Base-by-base conservation (phyloP, 2,797 vertebrate species). In the Gallinago nigripennis region DNA sequence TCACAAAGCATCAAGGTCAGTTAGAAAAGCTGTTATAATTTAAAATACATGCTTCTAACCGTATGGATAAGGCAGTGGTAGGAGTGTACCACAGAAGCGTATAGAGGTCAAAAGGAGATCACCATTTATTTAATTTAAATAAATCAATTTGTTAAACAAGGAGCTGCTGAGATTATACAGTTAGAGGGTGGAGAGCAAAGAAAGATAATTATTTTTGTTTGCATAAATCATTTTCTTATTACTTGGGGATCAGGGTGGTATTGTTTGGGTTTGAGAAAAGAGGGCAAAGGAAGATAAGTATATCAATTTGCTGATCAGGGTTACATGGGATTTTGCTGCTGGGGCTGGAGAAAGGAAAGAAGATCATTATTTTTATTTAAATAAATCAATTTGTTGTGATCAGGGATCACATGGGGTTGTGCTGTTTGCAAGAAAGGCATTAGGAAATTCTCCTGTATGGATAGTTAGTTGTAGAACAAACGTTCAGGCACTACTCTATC, bases 221-320 rank as follows among this genome's bases (percentile, higher is more conserved):
- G 94, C 97, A 98, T 97, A 97, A 97, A 97, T 98, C 97, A 97
- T 86, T 95, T 77, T 93, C 96, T 96, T 97, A 97, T 97, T 98
- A 98, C 95, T 96, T 95, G 79, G 85, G 95, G 95, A 97, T 97
- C 95, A 95, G 92, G 39, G 71, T 87, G 77, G 84, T 94, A 96
- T 92, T 93, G 88, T 93, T 94, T 87, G 94, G 82, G 77, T 82
- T 83, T 2, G 46, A 96, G 93, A 96, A 91, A 92, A 78, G 91
- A 96, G 88, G 82, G 79, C 31, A 80, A 96, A 97, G 70, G 85
- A 92, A 96, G 96, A 85, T 96, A 95, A 94, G 94, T 96, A 48
- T 91, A 92, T 95, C 94, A 94, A 92, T 92, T 91, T 92, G 88
- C 94, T 97, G 93, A 96, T 90, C 73, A 78, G 64, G 71, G 95